Conservation (phyloP, 2,113 vertebrate genomes). For the Phoxinus phoxinus region DNA sequence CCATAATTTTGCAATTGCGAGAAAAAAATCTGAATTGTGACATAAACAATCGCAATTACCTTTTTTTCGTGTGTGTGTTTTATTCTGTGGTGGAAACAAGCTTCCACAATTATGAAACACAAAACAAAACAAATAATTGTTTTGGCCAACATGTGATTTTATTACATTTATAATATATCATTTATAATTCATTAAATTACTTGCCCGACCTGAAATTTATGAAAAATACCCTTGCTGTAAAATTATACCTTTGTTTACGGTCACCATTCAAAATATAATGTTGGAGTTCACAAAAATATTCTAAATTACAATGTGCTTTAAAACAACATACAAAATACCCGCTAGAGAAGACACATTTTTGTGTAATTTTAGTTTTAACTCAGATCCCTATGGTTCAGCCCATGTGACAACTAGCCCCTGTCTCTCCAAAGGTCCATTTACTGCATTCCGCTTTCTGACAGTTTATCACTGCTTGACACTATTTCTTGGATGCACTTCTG, state of each 20-base stretch:
- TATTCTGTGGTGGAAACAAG: too few species aligned
- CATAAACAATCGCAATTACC: too few species aligned
- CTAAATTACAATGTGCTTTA: background rate
- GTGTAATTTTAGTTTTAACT: background rate
- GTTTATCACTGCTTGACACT: conserved; percentile 14
- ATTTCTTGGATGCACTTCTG: conserved; percentile 44
- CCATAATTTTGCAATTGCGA: too few species aligned
- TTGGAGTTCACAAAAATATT: background rate
- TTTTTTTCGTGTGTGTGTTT: too few species aligned
- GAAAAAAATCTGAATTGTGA: too few species aligned
- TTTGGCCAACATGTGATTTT: background rate
- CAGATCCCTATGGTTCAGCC: background rate
- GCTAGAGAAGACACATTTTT: background rate
- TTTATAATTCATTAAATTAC: background rate
- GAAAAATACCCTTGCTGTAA: background rate
- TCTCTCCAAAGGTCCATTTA: background rate
- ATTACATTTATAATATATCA: background rate
- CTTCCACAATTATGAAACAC: background rate
- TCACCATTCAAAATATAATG: background rate
- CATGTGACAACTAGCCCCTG: background rate
- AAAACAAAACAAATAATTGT: background rate
- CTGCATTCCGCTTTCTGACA: background rate
- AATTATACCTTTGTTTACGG: background rate
- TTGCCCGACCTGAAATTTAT: background rate
- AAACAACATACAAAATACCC: background rate